phyloP scores from a whole-genome alignment of 1,140 invertebrate genomes.

The Melipona quadrifasciata region DNA sequence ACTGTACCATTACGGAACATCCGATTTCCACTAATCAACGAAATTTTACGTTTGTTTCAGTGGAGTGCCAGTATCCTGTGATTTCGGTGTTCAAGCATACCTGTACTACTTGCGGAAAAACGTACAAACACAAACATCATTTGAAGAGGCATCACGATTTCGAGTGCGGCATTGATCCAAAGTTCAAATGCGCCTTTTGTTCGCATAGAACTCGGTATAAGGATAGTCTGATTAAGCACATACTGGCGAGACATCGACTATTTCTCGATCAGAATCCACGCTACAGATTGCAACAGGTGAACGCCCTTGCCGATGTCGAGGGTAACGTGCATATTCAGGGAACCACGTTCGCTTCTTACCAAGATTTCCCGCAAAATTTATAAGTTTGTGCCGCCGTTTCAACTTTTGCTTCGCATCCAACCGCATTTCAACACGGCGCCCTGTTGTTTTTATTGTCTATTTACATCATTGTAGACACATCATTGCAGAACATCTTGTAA shows the following conservation, averaged over 20 bases:
- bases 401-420: no score
- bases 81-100: constrained; percentile 60
- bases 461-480: not conserved
- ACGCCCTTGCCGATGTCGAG: constrained; percentile 40
- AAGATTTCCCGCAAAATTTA: constrained; percentile 56
- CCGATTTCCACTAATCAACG: constrained; percentile 12
- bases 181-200: constrained; percentile 83
- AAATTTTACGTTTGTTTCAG: constrained; percentile 61
- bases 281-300: constrained; percentile 56
- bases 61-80: constrained; percentile 31
- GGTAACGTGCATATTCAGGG: constrained; percentile 38
- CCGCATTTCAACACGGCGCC: not conserved
- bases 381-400: constrained; percentile 4
- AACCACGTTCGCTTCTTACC: constrained; percentile 45
- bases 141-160: constrained; percentile 82
- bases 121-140: constrained; percentile 82
- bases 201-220: constrained; percentile 83
- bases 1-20: not conserved
- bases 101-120: constrained; percentile 81
- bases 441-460: not conserved
- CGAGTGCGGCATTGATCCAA: constrained; percentile 84
- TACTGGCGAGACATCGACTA: constrained; percentile 73
- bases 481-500: constrained; percentile 7
- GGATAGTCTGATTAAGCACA: constrained; percentile 79
- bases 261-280: constrained; percentile 64